Evolutionary conservation across 2,113 vertebrate genomes (phyloP), one percentile per base, ranked within the genome.

Genomic region (Semnornis frantzii): DNA sequence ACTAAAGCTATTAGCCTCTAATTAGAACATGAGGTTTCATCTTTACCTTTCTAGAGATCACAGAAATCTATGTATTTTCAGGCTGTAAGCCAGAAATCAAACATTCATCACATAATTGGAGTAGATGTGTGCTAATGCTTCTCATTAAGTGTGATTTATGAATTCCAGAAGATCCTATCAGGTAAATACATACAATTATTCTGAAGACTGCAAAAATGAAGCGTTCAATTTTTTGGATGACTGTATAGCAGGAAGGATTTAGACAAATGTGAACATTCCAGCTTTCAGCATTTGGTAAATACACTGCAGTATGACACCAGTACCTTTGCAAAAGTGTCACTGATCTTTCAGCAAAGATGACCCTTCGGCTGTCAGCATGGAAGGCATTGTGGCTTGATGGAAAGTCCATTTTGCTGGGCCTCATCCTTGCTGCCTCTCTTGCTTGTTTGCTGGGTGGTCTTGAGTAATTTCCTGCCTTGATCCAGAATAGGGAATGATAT

Each of bases 81-180:
- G 90, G 82, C 93, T 91, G 28, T 83, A 89, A 96, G 95, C 92
- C 93, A 95, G 82, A 95, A 96, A 92, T 93, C 92, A 95, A 96
- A 94, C 87, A 90, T 95, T 96, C 74, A 82, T 96, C 94, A 90
- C 3, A 4, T 93, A 96, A 96, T 95, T 95, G 94, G 93, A 86
- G 85, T 89, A 94, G 93, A 69, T 87, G 89, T 86, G 87, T 87
- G 93, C 92, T 96, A 95, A 95, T 93, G 82, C 80, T 87, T 93
- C 93, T 94, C 89, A 95, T 96, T 96, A 96, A 90, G 60, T 74
- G 69, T 92, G 87, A 96, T 95, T 94, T 96, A 95, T 92, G 91
- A 93, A 92, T 93, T 95, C 71, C 78, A 94, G 82, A 90, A 92
- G 58, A 91, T 73, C 76, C 85, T 52, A 86, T 16, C 31, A 94